These are phyloP conservation scores for Clarias platycephalus DNA, from an alignment of 2,797 vertebrate genomes.

Conservation along the genomic window DNA sequence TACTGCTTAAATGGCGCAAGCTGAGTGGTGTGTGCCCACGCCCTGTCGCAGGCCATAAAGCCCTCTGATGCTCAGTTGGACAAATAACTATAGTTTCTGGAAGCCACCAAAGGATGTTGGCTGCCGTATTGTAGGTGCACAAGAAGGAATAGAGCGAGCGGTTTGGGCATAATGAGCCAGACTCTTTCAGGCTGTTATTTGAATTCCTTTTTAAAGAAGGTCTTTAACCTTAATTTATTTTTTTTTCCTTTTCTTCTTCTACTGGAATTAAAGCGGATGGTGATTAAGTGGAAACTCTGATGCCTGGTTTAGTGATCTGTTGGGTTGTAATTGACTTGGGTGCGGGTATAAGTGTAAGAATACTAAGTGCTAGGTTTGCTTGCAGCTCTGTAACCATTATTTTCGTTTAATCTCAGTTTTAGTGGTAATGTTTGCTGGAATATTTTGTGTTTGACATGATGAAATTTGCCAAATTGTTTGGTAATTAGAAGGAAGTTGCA, in stretches of 20 bases:
- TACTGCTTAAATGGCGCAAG: conserved; percentile 59
- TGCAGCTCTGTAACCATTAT: conserved; percentile 57
- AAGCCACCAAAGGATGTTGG: conserved; percentile 43
- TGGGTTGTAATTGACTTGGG: conserved; percentile 79
- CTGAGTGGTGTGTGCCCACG: conserved; percentile 61
- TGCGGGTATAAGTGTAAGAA: conserved; percentile 70
- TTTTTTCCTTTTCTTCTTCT: conserved; percentile 47
- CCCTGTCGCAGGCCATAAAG: conserved; percentile 59
- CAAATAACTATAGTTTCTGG: conserved; percentile 48
- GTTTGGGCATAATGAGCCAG: conserved; percentile 32
- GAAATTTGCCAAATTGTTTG: background rate
- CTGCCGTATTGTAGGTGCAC: conserved; percentile 39
- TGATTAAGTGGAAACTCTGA: conserved; percentile 66
- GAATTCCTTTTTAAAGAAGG: conserved; percentile 41
- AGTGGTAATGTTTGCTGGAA: background rate
- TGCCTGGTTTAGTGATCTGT: conserved; percentile 69
- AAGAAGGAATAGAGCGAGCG: conserved; percentile 26
- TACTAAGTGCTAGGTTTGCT: conserved; percentile 71
- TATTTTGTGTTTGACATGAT: background rate
- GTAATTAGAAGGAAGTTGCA: background rate
- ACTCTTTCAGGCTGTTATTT: conserved; percentile 32
- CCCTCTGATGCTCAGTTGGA: conserved; percentile 46
- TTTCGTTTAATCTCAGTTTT: conserved; percentile 30
- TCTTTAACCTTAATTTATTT: conserved; percentile 70
- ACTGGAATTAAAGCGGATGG: conserved; percentile 64